Conservation (phyloP, 2,113 vertebrate species). For the Nycticebus coucang region DNA sequence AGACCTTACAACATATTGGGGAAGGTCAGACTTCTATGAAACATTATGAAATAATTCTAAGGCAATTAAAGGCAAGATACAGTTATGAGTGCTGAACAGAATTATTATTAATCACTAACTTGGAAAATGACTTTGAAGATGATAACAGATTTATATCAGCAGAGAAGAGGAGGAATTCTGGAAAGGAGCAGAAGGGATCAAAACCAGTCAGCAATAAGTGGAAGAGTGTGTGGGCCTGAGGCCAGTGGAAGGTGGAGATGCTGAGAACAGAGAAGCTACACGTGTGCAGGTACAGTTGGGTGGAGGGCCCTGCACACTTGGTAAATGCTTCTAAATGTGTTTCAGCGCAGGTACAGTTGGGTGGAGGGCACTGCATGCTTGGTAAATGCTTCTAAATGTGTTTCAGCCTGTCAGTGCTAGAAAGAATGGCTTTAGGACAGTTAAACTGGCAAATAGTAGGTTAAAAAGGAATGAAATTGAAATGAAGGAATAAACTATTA, state of each 20-base stretch:
- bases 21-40: neutral
- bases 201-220: neutral
- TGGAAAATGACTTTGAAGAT: neutral
- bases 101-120: neutral
- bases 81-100: neutral
- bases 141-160: neutral
- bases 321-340: too few species aligned
- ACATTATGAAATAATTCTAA: neutral
- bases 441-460: neutral
- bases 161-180: neutral
- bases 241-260: neutral
- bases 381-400: too few species aligned
- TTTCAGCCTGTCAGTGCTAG: neutral
- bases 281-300: neutral
- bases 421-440: neutral
- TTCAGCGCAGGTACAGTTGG: neutral
- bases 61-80: neutral
- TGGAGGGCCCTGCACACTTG: neutral
- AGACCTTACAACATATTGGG: neutral
- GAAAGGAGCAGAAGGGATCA: neutral
- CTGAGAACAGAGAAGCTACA: too few species aligned
- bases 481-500: neutral
- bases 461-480: neutral
- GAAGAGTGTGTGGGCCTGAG: neutral
- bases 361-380: neutral